Evolutionary conservation across 2,888 invertebrate genomes (phyloP).

Genomic region (Muschampia plurimacula): DNA sequence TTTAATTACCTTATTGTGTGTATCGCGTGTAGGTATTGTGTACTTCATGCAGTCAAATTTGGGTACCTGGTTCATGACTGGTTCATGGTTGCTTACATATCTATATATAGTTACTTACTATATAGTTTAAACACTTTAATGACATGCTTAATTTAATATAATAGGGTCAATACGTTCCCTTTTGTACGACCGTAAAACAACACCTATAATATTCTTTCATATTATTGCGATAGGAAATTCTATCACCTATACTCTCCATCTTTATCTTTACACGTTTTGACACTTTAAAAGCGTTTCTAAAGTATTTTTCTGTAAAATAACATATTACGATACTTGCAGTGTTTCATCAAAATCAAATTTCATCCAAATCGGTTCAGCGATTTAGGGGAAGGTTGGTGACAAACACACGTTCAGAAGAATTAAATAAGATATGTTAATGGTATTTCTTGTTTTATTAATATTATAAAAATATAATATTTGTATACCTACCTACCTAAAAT

Average conservation of each 20-base stretch:
- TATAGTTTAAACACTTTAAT: not conserved
- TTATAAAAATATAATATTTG: too few species aligned
- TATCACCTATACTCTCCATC: constrained; percentile 13
- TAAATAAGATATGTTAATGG: too few species aligned
- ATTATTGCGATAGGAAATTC: constrained; percentile 1
- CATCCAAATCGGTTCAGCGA: too few species aligned
- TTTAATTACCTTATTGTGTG: not conserved
- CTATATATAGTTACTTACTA: too few species aligned
- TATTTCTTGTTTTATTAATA: too few species aligned
- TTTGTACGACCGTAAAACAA: not conserved
- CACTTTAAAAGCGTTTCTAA: constrained; percentile 22
- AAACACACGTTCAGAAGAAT: too few species aligned
- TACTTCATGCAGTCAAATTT: not conserved
- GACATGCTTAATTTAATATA: not conserved
- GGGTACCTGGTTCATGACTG: too few species aligned
- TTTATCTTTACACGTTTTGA: constrained; percentile 16
- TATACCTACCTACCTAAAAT: too few species aligned
- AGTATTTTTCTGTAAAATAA: constrained; percentile 19
- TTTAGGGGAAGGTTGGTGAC: too few species aligned
- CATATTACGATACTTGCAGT: not conserved
- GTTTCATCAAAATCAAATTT: not conserved
- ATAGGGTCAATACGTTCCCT: not conserved
- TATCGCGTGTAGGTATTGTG: not conserved
- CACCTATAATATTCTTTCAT: not conserved
- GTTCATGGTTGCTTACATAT: too few species aligned